phyloP scores from a whole-genome alignment of 2,888 invertebrate species.

The Microctonus brassicae region DNA sequence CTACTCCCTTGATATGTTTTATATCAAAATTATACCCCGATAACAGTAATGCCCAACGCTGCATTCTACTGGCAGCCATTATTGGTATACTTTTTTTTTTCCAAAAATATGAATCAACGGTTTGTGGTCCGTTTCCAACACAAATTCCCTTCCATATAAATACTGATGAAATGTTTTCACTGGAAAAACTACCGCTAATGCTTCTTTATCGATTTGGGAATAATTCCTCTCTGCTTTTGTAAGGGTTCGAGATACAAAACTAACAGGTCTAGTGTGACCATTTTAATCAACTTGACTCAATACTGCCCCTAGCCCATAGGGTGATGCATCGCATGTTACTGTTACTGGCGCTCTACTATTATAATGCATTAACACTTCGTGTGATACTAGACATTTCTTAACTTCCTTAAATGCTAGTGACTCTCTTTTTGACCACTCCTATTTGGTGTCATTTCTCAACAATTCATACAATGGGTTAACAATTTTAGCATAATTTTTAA shows the following conservation, averaged over 20 bases:
- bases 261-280: constrained; percentile 40
- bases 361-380: constrained; percentile 43
- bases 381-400: constrained; percentile 16
- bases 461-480: constrained; percentile 30
- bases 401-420: constrained; percentile 22
- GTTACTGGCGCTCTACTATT: constrained; percentile 47
- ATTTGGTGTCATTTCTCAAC: constrained; percentile 15
- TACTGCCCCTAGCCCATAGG: constrained; percentile 57
- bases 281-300: constrained; percentile 43
- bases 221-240: constrained; percentile 42
- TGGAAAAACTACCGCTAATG: constrained; percentile 61
- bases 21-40: constrained; percentile 45
- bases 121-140: constrained; percentile 49
- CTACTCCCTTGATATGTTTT: constrained; percentile 31
- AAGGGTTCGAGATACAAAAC: constrained; percentile 42
- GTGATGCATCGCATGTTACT: constrained; percentile 65
- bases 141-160: constrained; percentile 58
- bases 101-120: constrained; percentile 46
- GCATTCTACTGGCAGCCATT: constrained; percentile 47
- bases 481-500: constrained; percentile 25
- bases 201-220: constrained; percentile 54
- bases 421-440: constrained; percentile 24
- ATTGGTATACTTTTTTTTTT: constrained; percentile 32
- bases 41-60: constrained; percentile 48
- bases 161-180: constrained; percentile 63